Percentiles rank a stretch among this genome's conserved stretches.
These are phyloP conservation scores for Percina caprodes DNA, from an alignment of 2,113 vertebrate genomes.

Conservation along the genomic window DNA sequence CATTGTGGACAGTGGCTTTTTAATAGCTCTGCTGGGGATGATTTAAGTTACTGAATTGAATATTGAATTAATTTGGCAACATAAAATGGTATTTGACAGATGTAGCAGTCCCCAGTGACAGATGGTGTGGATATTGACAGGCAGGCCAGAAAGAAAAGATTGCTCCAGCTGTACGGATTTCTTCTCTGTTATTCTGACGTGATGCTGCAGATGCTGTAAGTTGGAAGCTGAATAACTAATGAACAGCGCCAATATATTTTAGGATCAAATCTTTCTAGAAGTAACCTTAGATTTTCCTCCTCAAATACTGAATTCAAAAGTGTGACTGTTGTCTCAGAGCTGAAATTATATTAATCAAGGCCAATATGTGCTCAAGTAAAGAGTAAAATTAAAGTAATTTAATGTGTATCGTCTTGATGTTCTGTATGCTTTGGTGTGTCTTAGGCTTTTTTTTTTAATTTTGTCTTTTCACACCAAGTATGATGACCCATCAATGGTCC, in stretches of 20 bases:
- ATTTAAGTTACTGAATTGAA: not conserved
- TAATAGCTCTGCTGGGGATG: not conserved
- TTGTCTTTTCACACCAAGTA: not conserved
- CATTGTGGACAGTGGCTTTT: not conserved
- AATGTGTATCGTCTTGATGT: not conserved
- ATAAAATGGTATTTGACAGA: slow-evolving; percentile 28
- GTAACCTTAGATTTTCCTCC: slow-evolving; percentile 25
- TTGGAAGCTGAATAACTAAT: slow-evolving; percentile 56
- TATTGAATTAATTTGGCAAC: slow-evolving; percentile 24
- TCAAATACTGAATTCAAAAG: slow-evolving; percentile 20
- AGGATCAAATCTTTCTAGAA: slow-evolving; percentile 25
- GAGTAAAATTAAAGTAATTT: not conserved
- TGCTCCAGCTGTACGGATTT: slow-evolving; percentile 26
- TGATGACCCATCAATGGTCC: not conserved
- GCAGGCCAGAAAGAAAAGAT: slow-evolving; percentile 14
- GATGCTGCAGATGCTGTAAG: slow-evolving; percentile 40
- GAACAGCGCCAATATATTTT: slow-evolving; percentile 50
- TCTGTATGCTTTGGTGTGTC: not conserved
- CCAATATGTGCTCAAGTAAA: not conserved
- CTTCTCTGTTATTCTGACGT: slow-evolving; percentile 46
- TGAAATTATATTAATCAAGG: slow-evolving; percentile 21
- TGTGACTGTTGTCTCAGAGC: not conserved
- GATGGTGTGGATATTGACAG: slow-evolving; percentile 37
- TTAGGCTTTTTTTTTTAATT: not conserved
- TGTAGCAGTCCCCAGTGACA: slow-evolving; percentile 5